Conservation (phyloP, 2,797 vertebrate species). For the Pseudochromis fuscus region DNA sequence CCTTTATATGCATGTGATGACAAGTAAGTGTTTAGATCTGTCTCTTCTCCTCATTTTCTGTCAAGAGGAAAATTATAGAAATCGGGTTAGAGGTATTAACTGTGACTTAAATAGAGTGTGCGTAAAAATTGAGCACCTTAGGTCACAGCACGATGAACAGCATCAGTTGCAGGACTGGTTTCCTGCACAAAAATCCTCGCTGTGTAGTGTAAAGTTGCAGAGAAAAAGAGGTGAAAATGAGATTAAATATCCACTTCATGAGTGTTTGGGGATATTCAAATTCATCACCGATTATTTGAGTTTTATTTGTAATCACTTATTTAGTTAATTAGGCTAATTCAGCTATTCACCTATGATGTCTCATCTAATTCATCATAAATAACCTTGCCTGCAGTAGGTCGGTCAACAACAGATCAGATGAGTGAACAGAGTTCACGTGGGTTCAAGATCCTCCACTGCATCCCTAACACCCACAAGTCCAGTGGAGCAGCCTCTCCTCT, state of each 20-base stretch:
- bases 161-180: too few species aligned
- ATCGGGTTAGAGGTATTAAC: not conserved
- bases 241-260: too few species aligned
- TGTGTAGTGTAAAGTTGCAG: too few species aligned
- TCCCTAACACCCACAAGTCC: slow-evolving; percentile 17
- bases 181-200: too few species aligned
- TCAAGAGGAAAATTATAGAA: not conserved
- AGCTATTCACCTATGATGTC: slow-evolving; percentile 34
- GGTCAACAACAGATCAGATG: slow-evolving; percentile 49
- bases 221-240: too few species aligned
- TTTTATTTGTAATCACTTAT: too few species aligned
- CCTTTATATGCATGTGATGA: slow-evolving; percentile 40
- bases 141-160: not conserved
- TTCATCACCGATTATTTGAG: too few species aligned
- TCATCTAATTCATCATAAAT: slow-evolving; percentile 48
- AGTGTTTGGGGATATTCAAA: too few species aligned
- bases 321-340: too few species aligned
- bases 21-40: slow-evolving; percentile 13
- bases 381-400: slow-evolving; percentile 43
- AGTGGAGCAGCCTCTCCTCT: not conserved
- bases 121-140: slow-evolving; percentile 21
- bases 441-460: slow-evolving; percentile 42
- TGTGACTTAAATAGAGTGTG: not conserved
- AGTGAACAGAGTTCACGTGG: slow-evolving; percentile 34
- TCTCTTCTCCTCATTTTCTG: not conserved